These are phyloP conservation scores for Tetramorium parvispinum DNA, from an alignment of 1,140 invertebrate species.

Conservation along the genomic window DNA sequence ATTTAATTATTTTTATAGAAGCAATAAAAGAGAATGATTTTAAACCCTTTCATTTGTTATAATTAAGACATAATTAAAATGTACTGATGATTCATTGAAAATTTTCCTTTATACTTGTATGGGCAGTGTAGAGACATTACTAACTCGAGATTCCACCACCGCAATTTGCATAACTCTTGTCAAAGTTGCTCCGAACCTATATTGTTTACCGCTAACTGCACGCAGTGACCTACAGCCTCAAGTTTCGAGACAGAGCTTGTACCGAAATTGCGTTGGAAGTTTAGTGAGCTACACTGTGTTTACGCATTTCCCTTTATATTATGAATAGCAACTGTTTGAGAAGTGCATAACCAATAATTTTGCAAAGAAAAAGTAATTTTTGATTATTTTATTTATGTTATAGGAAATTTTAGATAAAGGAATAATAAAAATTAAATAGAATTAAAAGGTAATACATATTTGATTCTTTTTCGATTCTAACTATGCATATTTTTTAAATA, in stretches of 20 bases:
- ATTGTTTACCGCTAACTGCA: constrained; percentile 27
- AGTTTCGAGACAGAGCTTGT: constrained; percentile 33
- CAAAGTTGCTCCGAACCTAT: constrained; percentile 13
- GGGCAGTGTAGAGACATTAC: background rate
- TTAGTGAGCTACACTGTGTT: background rate
- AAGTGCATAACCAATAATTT: background rate
- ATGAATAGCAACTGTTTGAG: background rate
- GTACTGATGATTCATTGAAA: constrained; percentile 10
- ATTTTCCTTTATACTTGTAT: constrained; percentile 1
- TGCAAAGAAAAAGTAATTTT: background rate
- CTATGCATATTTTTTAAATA: background rate
- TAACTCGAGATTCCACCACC: background rate
- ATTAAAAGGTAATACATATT: background rate
- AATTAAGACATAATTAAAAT: constrained; percentile 8
- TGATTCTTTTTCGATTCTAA: background rate
- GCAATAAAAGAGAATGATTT: background rate
- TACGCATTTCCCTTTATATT: constrained; percentile 11
- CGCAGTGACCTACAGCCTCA: constrained; percentile 6
- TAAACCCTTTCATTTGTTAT: background rate
- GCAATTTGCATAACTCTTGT: constrained; percentile 52
- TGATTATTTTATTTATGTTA: background rate
- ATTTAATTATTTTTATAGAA: background rate
- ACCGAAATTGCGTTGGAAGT: constrained; percentile 33
- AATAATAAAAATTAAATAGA: background rate
- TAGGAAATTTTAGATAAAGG: background rate